Conservation (phyloP, 2,888 invertebrate genomes). For the Trilocha varians region DNA sequence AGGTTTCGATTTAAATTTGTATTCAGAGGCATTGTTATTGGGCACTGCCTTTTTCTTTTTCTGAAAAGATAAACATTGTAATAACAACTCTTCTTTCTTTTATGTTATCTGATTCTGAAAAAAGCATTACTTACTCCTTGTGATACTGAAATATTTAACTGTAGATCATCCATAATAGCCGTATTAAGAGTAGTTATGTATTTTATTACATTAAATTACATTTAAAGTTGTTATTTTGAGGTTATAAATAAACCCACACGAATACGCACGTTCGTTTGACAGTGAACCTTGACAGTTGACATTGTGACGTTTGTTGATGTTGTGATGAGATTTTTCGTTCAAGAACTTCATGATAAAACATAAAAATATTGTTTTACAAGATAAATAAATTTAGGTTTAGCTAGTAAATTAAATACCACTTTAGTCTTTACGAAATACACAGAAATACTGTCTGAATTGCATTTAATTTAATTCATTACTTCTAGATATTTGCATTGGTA, state of each 20-base stretch:
- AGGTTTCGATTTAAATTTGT: conserved; percentile 57
- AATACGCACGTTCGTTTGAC: conserved; percentile 28
- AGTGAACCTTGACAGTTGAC: background rate
- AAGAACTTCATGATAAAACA: conserved; percentile 1
- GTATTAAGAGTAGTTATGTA: too few species aligned
- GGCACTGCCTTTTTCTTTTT: conserved; percentile 30
- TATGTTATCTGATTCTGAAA: too few species aligned
- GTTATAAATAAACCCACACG: conserved; percentile 11
- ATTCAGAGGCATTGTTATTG: conserved; percentile 40
- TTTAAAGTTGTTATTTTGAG: too few species aligned
- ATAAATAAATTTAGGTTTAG: too few species aligned
- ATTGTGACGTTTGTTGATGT: too few species aligned
- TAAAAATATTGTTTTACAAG: too few species aligned
- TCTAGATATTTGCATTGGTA: too few species aligned
- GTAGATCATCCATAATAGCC: conserved; percentile 62
- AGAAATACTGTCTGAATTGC: too few species aligned
- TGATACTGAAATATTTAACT: conserved; percentile 54
- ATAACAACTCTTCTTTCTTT: background rate
- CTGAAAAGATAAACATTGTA: conserved; percentile 18
- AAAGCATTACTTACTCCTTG: conserved; percentile 38
- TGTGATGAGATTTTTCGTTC: conserved; percentile 3
- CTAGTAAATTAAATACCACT: too few species aligned
- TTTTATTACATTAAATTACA: too few species aligned
- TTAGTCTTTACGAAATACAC: too few species aligned
- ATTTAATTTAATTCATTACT: too few species aligned